phyloP scores from a whole-genome alignment of 2,797 vertebrate genomes.

The Prunella strophiata region DNA sequence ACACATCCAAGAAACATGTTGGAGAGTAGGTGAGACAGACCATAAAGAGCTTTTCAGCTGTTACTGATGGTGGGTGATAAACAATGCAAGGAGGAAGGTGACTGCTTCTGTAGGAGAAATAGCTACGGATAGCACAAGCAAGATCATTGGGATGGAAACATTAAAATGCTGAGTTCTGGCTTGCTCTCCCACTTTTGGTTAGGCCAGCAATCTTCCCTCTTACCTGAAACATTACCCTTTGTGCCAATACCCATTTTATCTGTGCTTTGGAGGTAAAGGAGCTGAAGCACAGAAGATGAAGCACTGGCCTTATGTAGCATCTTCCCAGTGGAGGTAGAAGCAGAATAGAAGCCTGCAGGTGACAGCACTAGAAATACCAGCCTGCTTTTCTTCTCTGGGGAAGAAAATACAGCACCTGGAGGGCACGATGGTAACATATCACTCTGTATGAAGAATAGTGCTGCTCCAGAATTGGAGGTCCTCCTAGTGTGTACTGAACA shows the following conservation, averaged over 20 bases:
- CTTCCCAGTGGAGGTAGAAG: neutral
- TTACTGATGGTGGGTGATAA: neutral
- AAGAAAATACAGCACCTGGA: neutral
- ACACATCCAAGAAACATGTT: neutral
- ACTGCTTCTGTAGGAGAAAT: neutral
- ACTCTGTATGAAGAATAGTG: neutral
- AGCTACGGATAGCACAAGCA: neutral
- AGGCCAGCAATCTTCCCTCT: neutral
- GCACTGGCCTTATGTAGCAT: neutral
- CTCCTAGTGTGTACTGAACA: neutral
- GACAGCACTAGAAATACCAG: neutral
- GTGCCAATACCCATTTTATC: neutral
- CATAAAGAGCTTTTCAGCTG: neutral
- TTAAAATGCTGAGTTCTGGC: neutral
- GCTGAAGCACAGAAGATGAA: neutral
- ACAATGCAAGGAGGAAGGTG: neutral
- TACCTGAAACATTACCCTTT: neutral
- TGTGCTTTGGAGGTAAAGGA: neutral
- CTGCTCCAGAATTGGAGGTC: neutral
- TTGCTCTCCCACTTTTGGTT: neutral
- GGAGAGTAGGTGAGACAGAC: neutral
- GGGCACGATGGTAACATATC: neutral
- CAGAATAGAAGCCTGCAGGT: neutral
- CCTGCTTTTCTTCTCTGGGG: neutral
- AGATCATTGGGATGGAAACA: neutral